Conservation (phyloP, 2,888 invertebrate genomes). For the Encarsia formosa region DNA sequence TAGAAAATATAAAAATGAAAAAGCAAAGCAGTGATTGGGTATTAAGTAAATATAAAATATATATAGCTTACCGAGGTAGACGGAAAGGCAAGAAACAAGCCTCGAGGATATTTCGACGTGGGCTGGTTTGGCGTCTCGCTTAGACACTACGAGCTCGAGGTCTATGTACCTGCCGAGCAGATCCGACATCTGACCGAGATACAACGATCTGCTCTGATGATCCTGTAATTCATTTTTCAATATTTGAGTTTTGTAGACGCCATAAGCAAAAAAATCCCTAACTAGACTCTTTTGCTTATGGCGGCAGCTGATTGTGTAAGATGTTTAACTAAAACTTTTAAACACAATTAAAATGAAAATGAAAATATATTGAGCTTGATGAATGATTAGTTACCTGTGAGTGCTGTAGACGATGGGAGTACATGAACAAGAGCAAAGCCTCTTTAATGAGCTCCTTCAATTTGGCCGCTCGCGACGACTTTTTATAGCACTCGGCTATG, state of each 20-base stretch:
- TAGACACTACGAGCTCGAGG: slow-evolving; percentile 46
- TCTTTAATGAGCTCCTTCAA: slow-evolving; percentile 49
- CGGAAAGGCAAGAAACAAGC: slow-evolving; percentile 41
- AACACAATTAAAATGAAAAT: too few relatives aligned
- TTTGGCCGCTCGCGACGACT: slow-evolving; percentile 46
- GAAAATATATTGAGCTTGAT: too few relatives aligned
- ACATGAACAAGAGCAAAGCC: slow-evolving; percentile 48
- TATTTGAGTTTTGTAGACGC: too few relatives aligned
- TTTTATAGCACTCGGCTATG: slow-evolving; percentile 47
- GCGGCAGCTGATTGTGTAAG: too few relatives aligned
- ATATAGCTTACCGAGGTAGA: slow-evolving; percentile 45
- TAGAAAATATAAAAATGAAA: too few relatives aligned
- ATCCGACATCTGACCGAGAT: slow-evolving; percentile 50
- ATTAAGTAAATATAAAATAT: too few relatives aligned
- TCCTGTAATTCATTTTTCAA: slow-evolving; percentile 33
- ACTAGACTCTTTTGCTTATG: too few relatives aligned
- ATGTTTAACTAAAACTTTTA: too few relatives aligned
- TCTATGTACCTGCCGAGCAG: slow-evolving; percentile 51
- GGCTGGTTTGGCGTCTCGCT: slow-evolving; percentile 37
- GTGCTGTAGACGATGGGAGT: slow-evolving; percentile 44
- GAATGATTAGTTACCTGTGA: slow-evolving; percentile 49
- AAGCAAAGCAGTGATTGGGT: too few relatives aligned
- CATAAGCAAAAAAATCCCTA: too few relatives aligned
- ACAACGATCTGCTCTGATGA: slow-evolving; percentile 42
- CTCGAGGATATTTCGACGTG: slow-evolving; percentile 42